A percentile compares a stretch with the other conserved stretches of the same genome.
phyloP scores from a whole-genome alignment of 2,797 vertebrate genomes.

The Myripristis murdjan region DNA sequence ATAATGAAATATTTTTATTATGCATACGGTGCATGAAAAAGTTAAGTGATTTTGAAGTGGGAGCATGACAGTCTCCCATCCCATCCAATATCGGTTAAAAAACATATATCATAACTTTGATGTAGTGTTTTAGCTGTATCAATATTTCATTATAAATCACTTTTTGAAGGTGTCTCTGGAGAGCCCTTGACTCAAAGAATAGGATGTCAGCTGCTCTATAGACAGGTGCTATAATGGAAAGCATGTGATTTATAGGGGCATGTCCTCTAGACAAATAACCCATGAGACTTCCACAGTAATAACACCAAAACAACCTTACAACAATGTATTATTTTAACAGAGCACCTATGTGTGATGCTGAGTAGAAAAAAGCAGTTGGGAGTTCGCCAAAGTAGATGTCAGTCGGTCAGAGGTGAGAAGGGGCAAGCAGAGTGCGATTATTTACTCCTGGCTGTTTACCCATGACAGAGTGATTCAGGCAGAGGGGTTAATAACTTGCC shows the following conservation, averaged over 20 bases:
- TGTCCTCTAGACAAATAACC: constrained; percentile 40
- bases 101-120: constrained; percentile 53
- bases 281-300: constrained; percentile 2
- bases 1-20: constrained; percentile 1
- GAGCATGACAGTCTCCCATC: constrained; percentile 32
- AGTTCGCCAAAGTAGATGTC: constrained; percentile 63
- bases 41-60: constrained; percentile 36
- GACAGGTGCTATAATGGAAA: constrained; percentile 60
- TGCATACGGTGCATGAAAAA: not conserved
- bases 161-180: constrained; percentile 56
- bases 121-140: constrained; percentile 48
- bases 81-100: constrained; percentile 45
- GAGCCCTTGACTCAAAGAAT: constrained; percentile 39
- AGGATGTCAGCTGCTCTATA: constrained; percentile 40
- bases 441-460: constrained; percentile 76
- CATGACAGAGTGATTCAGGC: constrained; percentile 70
- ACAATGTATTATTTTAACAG: constrained; percentile 40
- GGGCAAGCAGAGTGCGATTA: constrained; percentile 61
- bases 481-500: constrained; percentile 81
- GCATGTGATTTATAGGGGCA: constrained; percentile 55
- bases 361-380: constrained; percentile 27
- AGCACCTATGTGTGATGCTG: constrained; percentile 39
- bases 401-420: constrained; percentile 66
- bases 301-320: constrained; percentile 2
- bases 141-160: constrained; percentile 62